These are phyloP conservation scores for Drosophila santomea DNA, from an alignment of 1,140 invertebrate species.

Conservation along the genomic window DNA sequence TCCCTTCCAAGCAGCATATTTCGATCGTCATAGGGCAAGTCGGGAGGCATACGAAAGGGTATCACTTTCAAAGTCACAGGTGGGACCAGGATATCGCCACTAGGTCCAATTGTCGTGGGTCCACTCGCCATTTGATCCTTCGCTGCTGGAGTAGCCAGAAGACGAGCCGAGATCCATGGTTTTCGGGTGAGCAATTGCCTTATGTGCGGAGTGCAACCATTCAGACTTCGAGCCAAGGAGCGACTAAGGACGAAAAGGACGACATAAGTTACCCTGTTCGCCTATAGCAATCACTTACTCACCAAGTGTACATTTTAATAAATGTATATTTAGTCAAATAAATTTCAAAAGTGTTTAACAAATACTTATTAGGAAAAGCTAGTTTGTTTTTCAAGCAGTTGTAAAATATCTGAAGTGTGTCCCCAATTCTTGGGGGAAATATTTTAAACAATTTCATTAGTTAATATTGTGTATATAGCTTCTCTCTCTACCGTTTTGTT, in stretches of 20 bases:
- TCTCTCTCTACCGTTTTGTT: not conserved
- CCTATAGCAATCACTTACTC: not conserved
- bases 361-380: too few species aligned
- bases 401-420: too few species aligned
- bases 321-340: too few species aligned
- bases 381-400: too few species aligned
- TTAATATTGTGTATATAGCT: too few species aligned
- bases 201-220: conserved; percentile 1
- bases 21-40: conserved; percentile 87
- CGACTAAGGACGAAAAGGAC: not conserved
- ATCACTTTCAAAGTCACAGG: conserved; percentile 41
- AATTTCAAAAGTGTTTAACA: not conserved
- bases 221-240: not conserved
- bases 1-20: conserved; percentile 89
- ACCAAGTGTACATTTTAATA: conserved; percentile 29
- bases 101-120: conserved; percentile 17
- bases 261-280: not conserved
- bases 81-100: not conserved
- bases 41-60: not conserved
- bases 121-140: conserved; percentile 7
- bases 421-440: too few species aligned
- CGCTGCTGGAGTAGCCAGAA: not conserved
- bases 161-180: not conserved
- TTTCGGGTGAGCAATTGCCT: conserved; percentile 7
- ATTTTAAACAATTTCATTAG: too few species aligned